Evolutionary conservation across 2,888 invertebrate species (phyloP), one percentile per base, ranked within the genome.

Genomic region (Callimorpha dominula): DNA sequence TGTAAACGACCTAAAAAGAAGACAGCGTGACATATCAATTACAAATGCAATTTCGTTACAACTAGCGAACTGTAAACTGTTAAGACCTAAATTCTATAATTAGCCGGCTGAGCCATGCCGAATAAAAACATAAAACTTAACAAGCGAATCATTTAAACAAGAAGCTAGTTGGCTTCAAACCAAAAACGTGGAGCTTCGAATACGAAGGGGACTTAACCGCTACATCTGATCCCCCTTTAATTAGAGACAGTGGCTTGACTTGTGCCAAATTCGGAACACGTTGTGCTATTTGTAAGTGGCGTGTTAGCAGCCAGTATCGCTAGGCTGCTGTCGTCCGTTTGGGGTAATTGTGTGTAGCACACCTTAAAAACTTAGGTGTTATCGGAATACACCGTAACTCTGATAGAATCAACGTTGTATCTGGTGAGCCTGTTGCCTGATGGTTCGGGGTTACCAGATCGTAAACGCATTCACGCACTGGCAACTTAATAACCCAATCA

Each of bases 221-320:
- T 88, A 89, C 90, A 91, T 89, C 90, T 92, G 93, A 94, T 93
- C 92, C 91, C 85, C 81, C 89, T 92, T 92, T 93, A 93, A 93
- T 93, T 93, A 92, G 90, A 90, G 86, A 86, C 89, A 88, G 86
- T 85, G 88, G 84, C 81, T 84, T 80, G 82, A 82, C 85, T 86
- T 80, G 81, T 88, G 88, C 88, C 89, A 88, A 88, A 87, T 86
- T 82, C 81, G 72, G 77, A 83, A 87, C 88, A 88, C 78, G 73
- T 75, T 83, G 79, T 78, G 77, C 77, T 83, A 77, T 84, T 85
- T 82, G 82, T 84, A 80, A 83, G 78, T 82, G 77, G 78, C 75
- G 62, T 77, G 74, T 66, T 73, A 74, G 77, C 71, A 74, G 77
- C 31, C 75, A 67, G 54, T 80, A 67, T 77, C 66, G n/a, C 52